Base-by-base conservation (phyloP, 2,888 invertebrate species). In the Teleogryllus oceanicus region DNA sequence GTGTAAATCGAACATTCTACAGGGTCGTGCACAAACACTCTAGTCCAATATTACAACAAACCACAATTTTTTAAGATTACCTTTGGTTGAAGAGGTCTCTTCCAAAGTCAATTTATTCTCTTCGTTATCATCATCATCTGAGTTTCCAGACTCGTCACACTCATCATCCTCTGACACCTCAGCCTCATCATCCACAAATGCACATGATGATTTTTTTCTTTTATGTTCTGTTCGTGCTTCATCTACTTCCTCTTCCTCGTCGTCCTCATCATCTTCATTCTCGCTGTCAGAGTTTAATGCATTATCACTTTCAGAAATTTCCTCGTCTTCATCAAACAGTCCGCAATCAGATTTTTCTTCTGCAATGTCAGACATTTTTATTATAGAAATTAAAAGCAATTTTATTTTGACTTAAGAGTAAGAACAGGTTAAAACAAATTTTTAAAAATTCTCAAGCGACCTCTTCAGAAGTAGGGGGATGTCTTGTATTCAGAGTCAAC, bases 101-200 rank as follows among this genome's bases (percentile, higher is more conserved):
- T 37, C 37, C 8, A 37, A 37, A 1, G 5, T 37, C 37, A 5
- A 37, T 37, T 37, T 37, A 37, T 37, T 24, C 11, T 76, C 50
- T 77, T 86, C 86, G 80, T 85, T 85, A 37, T 37, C 37, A 62
- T 85, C 85, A 74, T 74, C 78, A 16, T 80, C 82, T 74, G 49
- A 77, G 10, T 82, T 80, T 77, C 79, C 78, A 21, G 83, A 82
- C 75, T 83, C 82, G 78, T 83, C 83, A 62, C 84, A 82, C 10
- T 83, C 83, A 20, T 84, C 83, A 79, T 83, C 83, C 50, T 82
- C 81, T 13, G 81, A 83, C 16, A 86, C 87, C 76, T 85, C 86
- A 50, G 89, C 89, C 83, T 92, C 92, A 37, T 90, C 88, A 83
- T 89, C 88, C 78, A 86, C 84, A 84, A 88, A 89, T 10, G 84